Base-by-base conservation (phyloP, 2,113 vertebrate genomes). In the Cygnus buccinator region DNA sequence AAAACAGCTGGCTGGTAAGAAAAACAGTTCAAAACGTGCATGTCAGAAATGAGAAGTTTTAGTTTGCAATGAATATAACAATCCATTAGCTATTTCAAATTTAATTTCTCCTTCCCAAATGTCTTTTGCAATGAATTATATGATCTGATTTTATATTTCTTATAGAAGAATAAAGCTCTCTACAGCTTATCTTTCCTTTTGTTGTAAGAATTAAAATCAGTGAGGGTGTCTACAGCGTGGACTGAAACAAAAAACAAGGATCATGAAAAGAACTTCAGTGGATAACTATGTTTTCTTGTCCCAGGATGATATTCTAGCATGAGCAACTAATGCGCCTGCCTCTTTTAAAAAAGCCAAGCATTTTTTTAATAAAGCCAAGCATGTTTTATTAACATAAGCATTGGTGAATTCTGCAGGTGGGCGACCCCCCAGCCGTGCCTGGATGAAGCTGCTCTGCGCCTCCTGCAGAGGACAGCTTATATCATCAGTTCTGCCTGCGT, bases 181-280 rank as follows among this genome's bases (percentile, higher is more conserved):
- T 55, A 25, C 39, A 66, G 44, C 12, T 1, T 13, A 7, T 50
- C 31, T 71, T 90, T 66, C 21, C 13, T 74, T 93, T 85, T 80
- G 41, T 66, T 55, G 3, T 17, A 33, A 35, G 29, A 57, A 39
- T 72, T 71, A n/a, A 2, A 2, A 4, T 54, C 59, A 11, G 14
- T 81, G n/a, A 59, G 20, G 25, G 26, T 0, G 0, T 37, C n/a
- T 59, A 1, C 18, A 18, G 46, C 65, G 46, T 52, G 31, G 29
- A 84, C 11, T 43, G 68, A 90, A 88, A 71, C 15, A 39, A 74
- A 76, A 11, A 0, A 3, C 52, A 74, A 46, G 31, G 31, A 8
- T 59, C 50, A 2, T 14, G 28, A 80, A 77, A 74, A n/a, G 72
- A 90, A 52, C n/a, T 16, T 39, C 9, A 80, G 14, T 7, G 7